Evolutionary conservation across 2,797 vertebrate species (phyloP).

Genomic region (Rousettus madagascariensis): DNA sequence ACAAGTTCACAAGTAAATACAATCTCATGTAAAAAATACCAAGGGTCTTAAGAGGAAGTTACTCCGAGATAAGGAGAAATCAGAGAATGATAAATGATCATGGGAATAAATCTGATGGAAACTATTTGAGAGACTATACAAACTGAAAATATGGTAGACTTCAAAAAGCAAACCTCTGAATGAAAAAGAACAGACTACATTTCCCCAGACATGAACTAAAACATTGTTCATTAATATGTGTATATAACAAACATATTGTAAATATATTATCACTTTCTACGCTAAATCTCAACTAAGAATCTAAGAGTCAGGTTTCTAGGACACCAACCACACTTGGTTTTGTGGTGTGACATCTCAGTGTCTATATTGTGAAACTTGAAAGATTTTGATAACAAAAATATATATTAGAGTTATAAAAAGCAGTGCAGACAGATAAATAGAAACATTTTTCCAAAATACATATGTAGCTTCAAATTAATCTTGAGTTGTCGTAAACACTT

Average conservation of each 20-base stretch:
- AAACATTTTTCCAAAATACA: neutral
- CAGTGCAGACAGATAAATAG: neutral
- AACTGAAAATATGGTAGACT: neutral
- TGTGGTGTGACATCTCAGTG: neutral
- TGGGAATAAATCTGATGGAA: neutral
- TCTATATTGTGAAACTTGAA: neutral
- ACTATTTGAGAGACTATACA: neutral
- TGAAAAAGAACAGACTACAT: neutral
- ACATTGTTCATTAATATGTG: neutral
- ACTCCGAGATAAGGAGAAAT: neutral
- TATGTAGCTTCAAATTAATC: neutral
- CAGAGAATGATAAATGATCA: neutral
- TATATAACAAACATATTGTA: neutral
- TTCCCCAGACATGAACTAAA: neutral
- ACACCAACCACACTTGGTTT: neutral
- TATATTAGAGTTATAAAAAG: neutral
- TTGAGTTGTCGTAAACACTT: neutral
- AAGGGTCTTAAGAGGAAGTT: neutral
- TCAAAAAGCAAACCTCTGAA: neutral
- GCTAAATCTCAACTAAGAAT: neutral
- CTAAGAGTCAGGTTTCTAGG: neutral
- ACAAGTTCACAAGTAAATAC: neutral
- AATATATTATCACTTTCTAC: neutral
- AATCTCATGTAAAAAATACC: neutral
- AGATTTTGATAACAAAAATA: neutral